These are phyloP conservation scores for Rotaria sp. DNA, from an alignment of 2,888 invertebrate genomes.

Conservation along the genomic window DNA sequence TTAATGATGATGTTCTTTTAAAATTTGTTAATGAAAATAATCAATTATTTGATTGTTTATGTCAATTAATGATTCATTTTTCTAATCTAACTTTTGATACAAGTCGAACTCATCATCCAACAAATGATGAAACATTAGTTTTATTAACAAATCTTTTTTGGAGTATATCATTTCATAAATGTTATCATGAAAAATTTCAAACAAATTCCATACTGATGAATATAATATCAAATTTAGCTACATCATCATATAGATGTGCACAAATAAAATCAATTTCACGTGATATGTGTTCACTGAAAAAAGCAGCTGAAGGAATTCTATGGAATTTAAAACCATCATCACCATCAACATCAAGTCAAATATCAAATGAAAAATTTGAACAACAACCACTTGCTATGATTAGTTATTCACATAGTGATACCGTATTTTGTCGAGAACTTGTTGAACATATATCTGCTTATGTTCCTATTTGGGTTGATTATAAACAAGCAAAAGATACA, in stretches of 20 bases:
- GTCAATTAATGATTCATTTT: neutral
- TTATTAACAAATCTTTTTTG: neutral
- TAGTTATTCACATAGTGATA: neutral
- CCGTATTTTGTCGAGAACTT: neutral
- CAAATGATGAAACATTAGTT: neutral
- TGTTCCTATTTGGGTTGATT: neutral
- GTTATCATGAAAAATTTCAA: neutral
- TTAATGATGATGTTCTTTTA: neutral
- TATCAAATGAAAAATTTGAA: neutral
- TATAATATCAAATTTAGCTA: neutral
- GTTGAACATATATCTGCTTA: neutral
- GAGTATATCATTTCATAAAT: neutral
- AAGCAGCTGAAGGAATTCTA: neutral
- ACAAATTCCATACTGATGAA: neutral
- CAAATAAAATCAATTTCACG: neutral
- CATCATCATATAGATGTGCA: neutral
- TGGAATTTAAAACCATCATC: neutral
- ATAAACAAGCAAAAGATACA: neutral
- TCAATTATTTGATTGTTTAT: neutral
- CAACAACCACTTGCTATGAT: neutral
- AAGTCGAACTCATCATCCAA: neutral
- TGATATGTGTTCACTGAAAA: neutral
- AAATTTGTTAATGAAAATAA: neutral
- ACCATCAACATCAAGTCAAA: neutral
- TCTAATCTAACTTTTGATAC: neutral